A percentile compares a stretch with the other conserved stretches of the same genome.
phyloP scores from a whole-genome alignment of 2,113 vertebrate genomes.

The Rattus norvegicus region DNA sequence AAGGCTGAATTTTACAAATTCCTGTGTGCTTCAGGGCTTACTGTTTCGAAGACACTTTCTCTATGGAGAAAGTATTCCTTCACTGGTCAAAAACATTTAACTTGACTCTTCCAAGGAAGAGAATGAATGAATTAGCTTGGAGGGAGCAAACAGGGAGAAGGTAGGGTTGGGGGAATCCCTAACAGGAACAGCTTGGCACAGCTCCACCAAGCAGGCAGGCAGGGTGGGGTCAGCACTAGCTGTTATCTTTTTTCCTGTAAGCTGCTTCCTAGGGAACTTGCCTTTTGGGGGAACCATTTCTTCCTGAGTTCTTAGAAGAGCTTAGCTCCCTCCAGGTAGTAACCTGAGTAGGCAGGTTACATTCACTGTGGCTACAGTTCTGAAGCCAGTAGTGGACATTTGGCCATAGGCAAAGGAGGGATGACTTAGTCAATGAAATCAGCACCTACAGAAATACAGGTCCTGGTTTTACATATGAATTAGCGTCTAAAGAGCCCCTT shows the following conservation, averaged over 20 bases:
- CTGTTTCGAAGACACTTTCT: not conserved
- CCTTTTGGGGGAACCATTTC: not conserved
- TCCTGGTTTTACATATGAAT: no score
- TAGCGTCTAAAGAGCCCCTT: not conserved
- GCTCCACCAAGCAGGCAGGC: not conserved
- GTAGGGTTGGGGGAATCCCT: not conserved
- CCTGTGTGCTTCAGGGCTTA: not conserved
- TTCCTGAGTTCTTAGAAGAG: not conserved
- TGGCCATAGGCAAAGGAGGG: not conserved
- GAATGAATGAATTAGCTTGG: no score
- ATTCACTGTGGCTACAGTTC: not conserved
- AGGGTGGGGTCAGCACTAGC: not conserved
- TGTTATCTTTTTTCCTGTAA: not conserved
- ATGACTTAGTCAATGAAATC: not conserved
- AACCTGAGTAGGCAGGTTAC: not conserved
- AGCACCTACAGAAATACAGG: not conserved
- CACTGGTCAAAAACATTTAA: not conserved
- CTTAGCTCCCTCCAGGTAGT: not conserved
- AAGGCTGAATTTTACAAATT: not conserved
- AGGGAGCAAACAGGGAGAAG: no score
- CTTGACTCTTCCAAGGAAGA: not conserved
- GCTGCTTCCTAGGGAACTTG: not conserved
- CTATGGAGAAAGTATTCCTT: not conserved
- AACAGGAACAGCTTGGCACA: not conserved
- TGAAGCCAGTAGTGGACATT: not conserved